Base-by-base conservation (phyloP, 1,140 invertebrate genomes). In the Leptopilina clavipes region DNA sequence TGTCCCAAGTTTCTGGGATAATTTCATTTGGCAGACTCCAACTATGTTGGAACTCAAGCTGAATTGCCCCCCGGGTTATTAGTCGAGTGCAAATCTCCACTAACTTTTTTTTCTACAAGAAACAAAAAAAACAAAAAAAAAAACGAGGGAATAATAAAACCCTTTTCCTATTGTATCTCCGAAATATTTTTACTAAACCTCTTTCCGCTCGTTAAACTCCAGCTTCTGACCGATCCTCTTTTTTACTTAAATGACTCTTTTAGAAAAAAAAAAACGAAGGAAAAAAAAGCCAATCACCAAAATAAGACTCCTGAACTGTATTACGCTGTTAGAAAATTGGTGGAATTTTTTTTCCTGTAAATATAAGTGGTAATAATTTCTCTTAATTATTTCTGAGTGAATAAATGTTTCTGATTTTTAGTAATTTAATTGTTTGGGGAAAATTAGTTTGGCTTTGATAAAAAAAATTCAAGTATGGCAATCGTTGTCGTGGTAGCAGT, bases 1-100 rank as follows among this genome's bases (percentile, higher is more conserved):
- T 79, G 83, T 79, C 74, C 79, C 45, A 78, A 78, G 84, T 84
- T 84, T 75, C 85, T 81, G 82, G 81, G 88, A 84, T 89, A 88
- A 89, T 89, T 89, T 88, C 87, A 88, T 88, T 89, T 89, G 87
- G 87, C 85, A 84, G 79, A 80, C 79, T 77, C 81, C 77, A 73
- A 40, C 37, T 40, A 9, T 71, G 59, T 76, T 52, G 44, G 43
- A 71, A 82, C 12, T n/a, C 59, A 65, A 65, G 25, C 59, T 12
- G 14, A 37, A 65, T 31, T 65, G 59, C 25, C 12, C 22, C 12
- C 12, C 11, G 59, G 59, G 59, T 65, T 65, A 65, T 65, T 65
- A 37, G 22, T 65, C 22, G 59, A 31, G 59, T 31, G 59, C 59
- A 65, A 65, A 65, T 65, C 59, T 65, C 22, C 59, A 12, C 25